These are phyloP conservation scores for Martes flavigula DNA, from an alignment of 2,797 vertebrate species.

Conservation along the genomic window DNA sequence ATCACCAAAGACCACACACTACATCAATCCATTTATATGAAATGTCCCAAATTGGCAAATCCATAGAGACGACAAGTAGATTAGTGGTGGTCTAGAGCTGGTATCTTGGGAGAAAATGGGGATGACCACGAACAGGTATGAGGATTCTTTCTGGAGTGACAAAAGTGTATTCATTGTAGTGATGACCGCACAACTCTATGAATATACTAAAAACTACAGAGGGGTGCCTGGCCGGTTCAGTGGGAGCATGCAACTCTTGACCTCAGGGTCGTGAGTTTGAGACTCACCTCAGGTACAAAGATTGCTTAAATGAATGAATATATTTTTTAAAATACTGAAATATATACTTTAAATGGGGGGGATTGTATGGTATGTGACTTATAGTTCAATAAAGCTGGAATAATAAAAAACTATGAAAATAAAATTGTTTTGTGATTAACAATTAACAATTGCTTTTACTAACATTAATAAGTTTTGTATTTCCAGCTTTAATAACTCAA, in stretches of 20 bases:
- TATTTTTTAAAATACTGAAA: neutral
- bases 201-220: neutral
- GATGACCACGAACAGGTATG: neutral
- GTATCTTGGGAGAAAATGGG: neutral
- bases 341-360: neutral
- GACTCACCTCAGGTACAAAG: neutral
- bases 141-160: neutral
- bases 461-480: neutral
- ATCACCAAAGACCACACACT: neutral
- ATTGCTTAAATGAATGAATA: neutral
- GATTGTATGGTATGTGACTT: neutral
- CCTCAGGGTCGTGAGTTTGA: neutral
- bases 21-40: neutral
- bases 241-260: neutral
- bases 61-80: neutral
- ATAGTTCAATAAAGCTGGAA: neutral
- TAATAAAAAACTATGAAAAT: neutral
- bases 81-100: neutral
- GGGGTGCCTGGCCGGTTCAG: neutral
- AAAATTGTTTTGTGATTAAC: neutral
- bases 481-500: neutral
- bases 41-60: neutral
- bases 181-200: neutral
- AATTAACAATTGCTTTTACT: neutral
- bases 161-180: neutral